phyloP scores from a whole-genome alignment of 2,888 invertebrate species.

The Drosophila pseudotalamancana region DNA sequence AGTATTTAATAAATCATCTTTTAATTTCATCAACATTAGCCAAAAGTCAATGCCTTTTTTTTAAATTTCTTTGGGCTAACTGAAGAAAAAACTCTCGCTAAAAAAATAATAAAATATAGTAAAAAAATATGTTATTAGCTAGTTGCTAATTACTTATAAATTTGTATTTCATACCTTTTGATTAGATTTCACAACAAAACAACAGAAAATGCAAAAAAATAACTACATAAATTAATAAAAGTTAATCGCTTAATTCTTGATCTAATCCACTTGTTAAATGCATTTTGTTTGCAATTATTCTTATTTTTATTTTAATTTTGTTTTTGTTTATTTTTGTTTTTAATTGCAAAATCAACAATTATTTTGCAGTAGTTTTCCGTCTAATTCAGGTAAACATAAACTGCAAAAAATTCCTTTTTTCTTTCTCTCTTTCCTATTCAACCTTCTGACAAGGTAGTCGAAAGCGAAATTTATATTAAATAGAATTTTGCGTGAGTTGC shows the following conservation, averaged over 20 bases:
- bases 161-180: slow-evolving; percentile 26
- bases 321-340: neutral
- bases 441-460: slow-evolving; percentile 6
- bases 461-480: slow-evolving; percentile 60
- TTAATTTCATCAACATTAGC: slow-evolving; percentile 10
- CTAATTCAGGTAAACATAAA: slow-evolving; percentile 23
- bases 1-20: neutral
- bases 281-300: slow-evolving; percentile 4
- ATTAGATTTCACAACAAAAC: slow-evolving; percentile 33
- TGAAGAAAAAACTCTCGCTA: slow-evolving; percentile 6
- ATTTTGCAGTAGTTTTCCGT: slow-evolving; percentile 40
- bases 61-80: slow-evolving; percentile 2
- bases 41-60: slow-evolving; percentile 21
- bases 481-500: slow-evolving; percentile 30
- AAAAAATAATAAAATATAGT: slow-evolving; percentile 2
- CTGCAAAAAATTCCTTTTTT: slow-evolving; percentile 1
- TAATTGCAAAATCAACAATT: neutral
- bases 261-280: neutral
- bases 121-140: slow-evolving; percentile 44
- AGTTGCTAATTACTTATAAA: slow-evolving; percentile 54
- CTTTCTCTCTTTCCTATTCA: slow-evolving; percentile 1
- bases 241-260: neutral
- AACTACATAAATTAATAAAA: neutral
- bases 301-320: neutral
- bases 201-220: neutral